These are phyloP conservation scores for Gastrophryne carolinensis DNA, from an alignment of 2,797 vertebrate genomes.

Conservation along the genomic window DNA sequence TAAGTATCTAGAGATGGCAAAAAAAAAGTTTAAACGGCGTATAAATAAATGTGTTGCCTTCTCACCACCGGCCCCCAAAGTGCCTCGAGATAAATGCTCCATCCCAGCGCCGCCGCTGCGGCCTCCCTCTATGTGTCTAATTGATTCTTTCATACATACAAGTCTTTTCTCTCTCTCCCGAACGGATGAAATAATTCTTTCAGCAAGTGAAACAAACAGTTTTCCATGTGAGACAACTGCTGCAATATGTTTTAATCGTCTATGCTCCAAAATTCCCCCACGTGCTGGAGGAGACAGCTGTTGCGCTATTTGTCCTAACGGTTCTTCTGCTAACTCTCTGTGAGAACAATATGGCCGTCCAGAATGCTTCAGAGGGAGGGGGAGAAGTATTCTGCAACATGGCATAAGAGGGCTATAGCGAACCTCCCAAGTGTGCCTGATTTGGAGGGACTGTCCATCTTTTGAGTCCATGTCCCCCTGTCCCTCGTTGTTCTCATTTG, in stretches of 20 bases:
- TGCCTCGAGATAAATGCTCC: too few species aligned
- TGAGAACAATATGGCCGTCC: not conserved
- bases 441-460: too few species aligned
- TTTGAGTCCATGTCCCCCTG: too few species aligned
- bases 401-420: too few species aligned
- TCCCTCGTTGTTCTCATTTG: too few species aligned
- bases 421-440: too few species aligned
- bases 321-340: not conserved
- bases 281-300: slow-evolving; percentile 14
- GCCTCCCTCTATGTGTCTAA: too few species aligned
- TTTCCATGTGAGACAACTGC: slow-evolving; percentile 12
- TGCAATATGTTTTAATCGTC: slow-evolving; percentile 13
- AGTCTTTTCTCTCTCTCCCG: not conserved
- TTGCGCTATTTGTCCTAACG: slow-evolving; percentile 12
- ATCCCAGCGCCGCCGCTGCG: too few species aligned
- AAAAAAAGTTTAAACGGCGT: too few species aligned
- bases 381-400: not conserved
- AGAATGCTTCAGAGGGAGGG: not conserved
- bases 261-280: slow-evolving; percentile 2
- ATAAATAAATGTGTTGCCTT: too few species aligned
- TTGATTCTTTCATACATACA: not conserved
- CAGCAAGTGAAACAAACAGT: slow-evolving; percentile 17
- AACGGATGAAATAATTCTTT: slow-evolving; percentile 10
- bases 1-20: too few species aligned
- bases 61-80: too few species aligned